These are phyloP conservation scores for Podarcis lilfordi DNA, from an alignment of 2,797 vertebrate genomes.

Conservation along the genomic window DNA sequence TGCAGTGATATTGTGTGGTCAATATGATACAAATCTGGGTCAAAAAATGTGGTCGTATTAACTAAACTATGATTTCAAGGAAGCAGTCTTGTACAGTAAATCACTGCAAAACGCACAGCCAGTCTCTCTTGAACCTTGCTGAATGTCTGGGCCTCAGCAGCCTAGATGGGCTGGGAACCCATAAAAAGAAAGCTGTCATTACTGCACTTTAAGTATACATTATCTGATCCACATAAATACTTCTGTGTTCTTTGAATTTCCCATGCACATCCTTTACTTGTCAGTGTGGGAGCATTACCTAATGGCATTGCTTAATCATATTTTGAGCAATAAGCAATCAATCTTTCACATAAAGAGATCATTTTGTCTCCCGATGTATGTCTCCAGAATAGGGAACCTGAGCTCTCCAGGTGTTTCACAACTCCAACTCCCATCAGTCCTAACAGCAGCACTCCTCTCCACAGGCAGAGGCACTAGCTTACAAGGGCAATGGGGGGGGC, in stretches of 20 bases:
- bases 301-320: neutral
- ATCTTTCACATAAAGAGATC: neutral
- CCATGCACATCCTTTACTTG: neutral
- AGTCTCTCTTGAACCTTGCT: neutral
- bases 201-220: neutral
- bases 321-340: neutral
- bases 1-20: neutral
- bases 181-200: neutral
- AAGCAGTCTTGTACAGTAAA: neutral
- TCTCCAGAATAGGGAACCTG: neutral
- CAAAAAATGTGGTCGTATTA: neutral
- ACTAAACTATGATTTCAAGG: neutral
- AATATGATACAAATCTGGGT: neutral
- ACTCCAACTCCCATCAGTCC: too few species aligned
- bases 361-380: neutral
- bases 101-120: neutral
- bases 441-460: too few species aligned
- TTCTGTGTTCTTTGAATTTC: neutral
- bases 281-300: neutral
- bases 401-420: too few species aligned
- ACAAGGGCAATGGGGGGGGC: too few species aligned
- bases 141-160: neutral
- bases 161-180: neutral
- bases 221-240: neutral
- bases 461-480: too few species aligned